Conservation (phyloP, 2,888 invertebrate species). For the Icerya purchasi region DNA sequence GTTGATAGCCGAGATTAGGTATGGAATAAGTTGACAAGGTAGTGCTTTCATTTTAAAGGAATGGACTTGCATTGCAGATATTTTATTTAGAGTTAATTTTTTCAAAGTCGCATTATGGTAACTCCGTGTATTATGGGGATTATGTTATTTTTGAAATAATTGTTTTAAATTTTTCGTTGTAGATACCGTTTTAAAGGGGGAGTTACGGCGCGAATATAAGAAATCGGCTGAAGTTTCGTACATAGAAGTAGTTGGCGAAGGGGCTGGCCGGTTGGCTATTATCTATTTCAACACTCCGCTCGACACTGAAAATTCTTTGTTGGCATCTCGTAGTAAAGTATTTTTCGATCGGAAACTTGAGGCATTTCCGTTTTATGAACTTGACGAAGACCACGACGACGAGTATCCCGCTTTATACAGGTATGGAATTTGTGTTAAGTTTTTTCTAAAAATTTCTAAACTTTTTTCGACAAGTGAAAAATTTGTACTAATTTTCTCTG, state of each 20-base stretch:
- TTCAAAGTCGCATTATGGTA: background rate
- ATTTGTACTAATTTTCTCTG: too few species aligned
- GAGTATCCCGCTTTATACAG: slow-evolving; percentile 20
- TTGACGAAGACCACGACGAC: slow-evolving; percentile 29
- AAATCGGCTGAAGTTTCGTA: slow-evolving; percentile 93
- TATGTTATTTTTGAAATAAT: slow-evolving; percentile 3
- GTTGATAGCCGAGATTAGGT: too few species aligned
- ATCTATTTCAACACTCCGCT: slow-evolving; percentile 93
- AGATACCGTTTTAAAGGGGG: slow-evolving; percentile 89
- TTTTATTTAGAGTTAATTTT: background rate
- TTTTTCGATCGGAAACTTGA: slow-evolving; percentile 96
- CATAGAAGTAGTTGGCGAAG: slow-evolving; percentile 81
- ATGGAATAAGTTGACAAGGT: too few species aligned
- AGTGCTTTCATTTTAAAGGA: background rate
- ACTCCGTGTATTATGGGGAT: background rate
- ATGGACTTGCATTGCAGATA: background rate
- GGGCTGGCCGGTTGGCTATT: slow-evolving; percentile 76
- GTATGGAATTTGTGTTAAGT: too few species aligned
- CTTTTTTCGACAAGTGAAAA: too few species aligned
- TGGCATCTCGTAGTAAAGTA: slow-evolving; percentile 84
- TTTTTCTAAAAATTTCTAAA: too few species aligned
- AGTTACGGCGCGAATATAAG: slow-evolving; percentile 95
- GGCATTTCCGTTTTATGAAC: slow-evolving; percentile 77
- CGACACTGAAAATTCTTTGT: slow-evolving; percentile 87
- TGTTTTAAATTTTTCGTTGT: slow-evolving; percentile 24